Evolutionary conservation across 2,797 vertebrate species (phyloP).

Genomic region (Platyrinchus mystaceus): DNA sequence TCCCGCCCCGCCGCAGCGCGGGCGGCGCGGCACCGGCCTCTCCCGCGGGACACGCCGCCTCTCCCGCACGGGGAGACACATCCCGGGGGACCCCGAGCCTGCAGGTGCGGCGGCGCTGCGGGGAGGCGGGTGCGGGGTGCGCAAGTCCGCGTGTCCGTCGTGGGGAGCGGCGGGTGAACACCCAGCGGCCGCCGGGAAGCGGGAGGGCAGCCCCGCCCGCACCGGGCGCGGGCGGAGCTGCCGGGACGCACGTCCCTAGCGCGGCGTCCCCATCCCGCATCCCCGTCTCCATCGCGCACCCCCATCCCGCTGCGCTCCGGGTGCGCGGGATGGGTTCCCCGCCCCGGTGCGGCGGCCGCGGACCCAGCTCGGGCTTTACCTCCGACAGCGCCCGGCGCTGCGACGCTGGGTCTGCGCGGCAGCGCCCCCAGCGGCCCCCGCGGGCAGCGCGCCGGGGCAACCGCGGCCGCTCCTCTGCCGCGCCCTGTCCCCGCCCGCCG

Average conservation of each 20-base stretch:
- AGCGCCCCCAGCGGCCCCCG: background rate
- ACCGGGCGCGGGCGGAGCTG: background rate
- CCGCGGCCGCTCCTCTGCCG: background rate
- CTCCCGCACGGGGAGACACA: background rate
- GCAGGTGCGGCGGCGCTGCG: background rate
- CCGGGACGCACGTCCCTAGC: too few relatives aligned
- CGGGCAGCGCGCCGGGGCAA: background rate
- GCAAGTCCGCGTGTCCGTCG: accelerated
- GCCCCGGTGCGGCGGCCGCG: background rate
- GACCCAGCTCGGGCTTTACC: slow-evolving; percentile 38
- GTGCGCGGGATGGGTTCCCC: too few relatives aligned
- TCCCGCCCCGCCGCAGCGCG: background rate
- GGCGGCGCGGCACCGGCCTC: background rate
- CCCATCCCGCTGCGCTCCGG: background rate
- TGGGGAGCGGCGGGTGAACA: background rate
- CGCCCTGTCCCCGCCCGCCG: too few relatives aligned
- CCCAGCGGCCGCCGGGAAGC: background rate
- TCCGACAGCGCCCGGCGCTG: background rate
- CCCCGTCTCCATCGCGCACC: background rate
- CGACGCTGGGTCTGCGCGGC: background rate
- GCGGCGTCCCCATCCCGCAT: too few relatives aligned
- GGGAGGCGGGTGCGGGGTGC: background rate
- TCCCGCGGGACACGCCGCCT: background rate
- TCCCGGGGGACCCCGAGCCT: background rate
- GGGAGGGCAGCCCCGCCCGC: background rate